Percentiles rank a stretch among this genome's conserved stretches.
Evolutionary conservation across 2,113 vertebrate species (phyloP).

Genomic region (Grallaria varia): DNA sequence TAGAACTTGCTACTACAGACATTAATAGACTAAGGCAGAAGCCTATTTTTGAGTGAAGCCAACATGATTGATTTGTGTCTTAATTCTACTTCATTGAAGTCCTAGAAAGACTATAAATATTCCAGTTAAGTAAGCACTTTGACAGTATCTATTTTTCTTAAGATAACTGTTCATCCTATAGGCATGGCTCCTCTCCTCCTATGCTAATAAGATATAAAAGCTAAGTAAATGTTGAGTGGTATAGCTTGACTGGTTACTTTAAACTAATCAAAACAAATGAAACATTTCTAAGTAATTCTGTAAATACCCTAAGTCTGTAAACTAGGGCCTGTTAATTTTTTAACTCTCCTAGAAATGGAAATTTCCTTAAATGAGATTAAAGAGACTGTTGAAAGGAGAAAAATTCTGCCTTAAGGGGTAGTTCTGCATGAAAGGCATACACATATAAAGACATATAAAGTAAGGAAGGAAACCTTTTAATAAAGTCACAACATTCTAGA

Average conservation of each 20-base stretch:
- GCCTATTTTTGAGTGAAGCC: neutral
- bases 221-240: neutral
- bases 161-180: neutral
- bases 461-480: neutral
- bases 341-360: neutral
- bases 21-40: neutral
- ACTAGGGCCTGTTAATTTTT: neutral
- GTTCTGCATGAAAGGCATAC: neutral
- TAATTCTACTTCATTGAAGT: neutral
- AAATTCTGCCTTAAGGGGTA: neutral
- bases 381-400: neutral
- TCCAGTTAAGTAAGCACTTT: neutral
- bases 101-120: neutral
- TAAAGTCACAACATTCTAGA: neutral
- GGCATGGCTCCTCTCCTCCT: neutral
- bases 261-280: neutral
- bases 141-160: neutral
- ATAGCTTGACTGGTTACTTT: neutral
- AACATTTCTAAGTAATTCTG: neutral
- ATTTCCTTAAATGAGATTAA: neutral
- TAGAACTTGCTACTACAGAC: neutral
- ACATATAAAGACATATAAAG: neutral
- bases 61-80: neutral
- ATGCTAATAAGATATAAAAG: neutral
- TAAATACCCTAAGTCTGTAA: neutral